A percentile compares a stretch with the other conserved stretches of the same genome.
phyloP scores from a whole-genome alignment of 2,113 vertebrate species.

The Etia nguti region DNA sequence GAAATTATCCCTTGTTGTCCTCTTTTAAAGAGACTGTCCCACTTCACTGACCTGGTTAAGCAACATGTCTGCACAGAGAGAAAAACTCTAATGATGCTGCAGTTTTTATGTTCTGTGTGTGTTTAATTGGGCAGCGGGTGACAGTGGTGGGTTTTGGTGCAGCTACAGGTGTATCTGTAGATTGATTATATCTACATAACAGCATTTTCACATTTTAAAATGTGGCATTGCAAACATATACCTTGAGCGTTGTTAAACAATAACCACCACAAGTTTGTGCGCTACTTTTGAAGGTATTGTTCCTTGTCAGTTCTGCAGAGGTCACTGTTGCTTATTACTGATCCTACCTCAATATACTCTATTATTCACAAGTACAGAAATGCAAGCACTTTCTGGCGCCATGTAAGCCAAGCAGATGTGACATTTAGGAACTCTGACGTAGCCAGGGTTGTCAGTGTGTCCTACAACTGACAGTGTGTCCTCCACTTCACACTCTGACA shows the following conservation, averaged over 20 bases:
- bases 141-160: background rate
- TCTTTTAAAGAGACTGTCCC: conserved; percentile 45
- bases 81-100: conserved; percentile 34
- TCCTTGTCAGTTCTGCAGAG: background rate
- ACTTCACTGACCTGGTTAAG: conserved; percentile 64
- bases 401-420: background rate
- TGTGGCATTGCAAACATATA: background rate
- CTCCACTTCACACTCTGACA: background rate
- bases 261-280: background rate
- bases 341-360: background rate
- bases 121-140: background rate
- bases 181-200: background rate
- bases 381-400: background rate
- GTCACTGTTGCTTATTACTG: background rate
- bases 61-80: conserved; percentile 21
- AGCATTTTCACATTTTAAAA: background rate
- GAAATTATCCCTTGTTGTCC: conserved; percentile 49
- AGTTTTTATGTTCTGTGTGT: conserved; percentile 15
- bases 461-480: background rate
- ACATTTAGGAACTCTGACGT: background rate
- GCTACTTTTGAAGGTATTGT: background rate
- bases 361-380: background rate
- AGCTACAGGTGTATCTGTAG: background rate
- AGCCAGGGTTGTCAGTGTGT: background rate
- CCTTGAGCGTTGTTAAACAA: background rate